phyloP scores from a whole-genome alignment of 1,140 invertebrate species.

The Leptonema lineaticorne region DNA sequence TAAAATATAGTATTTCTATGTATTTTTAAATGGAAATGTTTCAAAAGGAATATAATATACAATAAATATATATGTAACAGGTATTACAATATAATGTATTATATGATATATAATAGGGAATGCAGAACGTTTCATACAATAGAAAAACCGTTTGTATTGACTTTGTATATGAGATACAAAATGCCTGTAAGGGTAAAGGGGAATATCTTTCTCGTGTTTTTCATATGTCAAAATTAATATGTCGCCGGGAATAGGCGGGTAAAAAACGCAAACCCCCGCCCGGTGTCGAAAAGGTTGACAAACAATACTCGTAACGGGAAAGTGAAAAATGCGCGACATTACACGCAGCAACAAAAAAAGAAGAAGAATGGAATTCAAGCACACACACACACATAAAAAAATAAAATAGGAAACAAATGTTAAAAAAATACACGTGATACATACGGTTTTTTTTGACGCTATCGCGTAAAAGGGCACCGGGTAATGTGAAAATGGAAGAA shows the following conservation, averaged over 20 bases:
- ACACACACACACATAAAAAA: slow-evolving; percentile 20
- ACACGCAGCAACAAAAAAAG: slow-evolving; percentile 17
- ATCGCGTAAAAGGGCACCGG: neutral
- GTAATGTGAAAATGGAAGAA: too few species aligned
- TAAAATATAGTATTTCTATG: too few species aligned
- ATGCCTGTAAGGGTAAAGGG: neutral
- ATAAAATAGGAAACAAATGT: neutral
- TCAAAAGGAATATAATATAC: too few species aligned
- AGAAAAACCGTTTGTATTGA: neutral
- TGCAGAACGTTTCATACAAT: too few species aligned
- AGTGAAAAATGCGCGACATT: slow-evolving; percentile 19
- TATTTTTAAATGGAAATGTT: too few species aligned
- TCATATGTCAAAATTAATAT: slow-evolving; percentile 1
- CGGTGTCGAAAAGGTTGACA: slow-evolving; percentile 2
- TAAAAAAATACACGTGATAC: neutral
- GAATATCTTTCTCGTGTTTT: neutral
- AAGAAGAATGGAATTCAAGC: neutral
- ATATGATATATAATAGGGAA: too few species aligned
- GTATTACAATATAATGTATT: too few species aligned
- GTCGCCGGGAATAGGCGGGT: neutral
- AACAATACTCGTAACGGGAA: neutral
- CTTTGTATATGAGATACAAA: neutral
- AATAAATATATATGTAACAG: too few species aligned
- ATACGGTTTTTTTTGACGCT: neutral
- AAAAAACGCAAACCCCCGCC: neutral